Evolutionary conservation across 2,888 invertebrate genomes (phyloP).

Genomic region (Hirtodrosophila confusa): DNA sequence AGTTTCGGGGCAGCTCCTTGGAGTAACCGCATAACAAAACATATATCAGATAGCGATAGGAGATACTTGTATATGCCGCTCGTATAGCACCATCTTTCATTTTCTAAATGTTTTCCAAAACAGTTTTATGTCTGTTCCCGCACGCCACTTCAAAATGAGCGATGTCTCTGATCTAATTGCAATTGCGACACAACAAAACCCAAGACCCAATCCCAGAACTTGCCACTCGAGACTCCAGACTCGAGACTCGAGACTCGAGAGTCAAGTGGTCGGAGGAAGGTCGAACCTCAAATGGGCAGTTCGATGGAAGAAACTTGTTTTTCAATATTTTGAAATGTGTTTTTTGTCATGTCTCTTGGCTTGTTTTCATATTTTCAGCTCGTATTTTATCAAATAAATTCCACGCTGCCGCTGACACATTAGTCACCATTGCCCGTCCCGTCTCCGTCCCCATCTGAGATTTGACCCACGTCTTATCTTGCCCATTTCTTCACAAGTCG

Average conservation of each 20-base stretch:
- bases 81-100: conserved; percentile 66
- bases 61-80: conserved; percentile 58
- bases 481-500: conserved; percentile 39
- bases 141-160: conserved; percentile 65
- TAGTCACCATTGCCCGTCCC: conserved; percentile 36
- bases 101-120: conserved; percentile 55
- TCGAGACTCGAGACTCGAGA: conserved; percentile 45
- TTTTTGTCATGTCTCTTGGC: conserved; percentile 39
- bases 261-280: conserved; percentile 51
- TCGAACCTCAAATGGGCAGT: conserved; percentile 24
- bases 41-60: conserved; percentile 5
- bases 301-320: conserved; percentile 60
- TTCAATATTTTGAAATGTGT: conserved; percentile 64
- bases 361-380: conserved; percentile 59
- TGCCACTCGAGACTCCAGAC: conserved; percentile 58
- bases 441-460: not conserved
- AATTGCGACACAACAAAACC: conserved; percentile 29
- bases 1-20: conserved; percentile 45
- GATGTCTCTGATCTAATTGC: conserved; percentile 73
- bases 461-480: conserved; percentile 66
- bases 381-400: conserved; percentile 62
- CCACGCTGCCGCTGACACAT: conserved; percentile 43
- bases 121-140: conserved; percentile 50
- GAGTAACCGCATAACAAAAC: not conserved
- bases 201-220: conserved; percentile 20